Evolutionary conservation across 2,113 vertebrate genomes (phyloP), one percentile per base, ranked within the genome.

Genomic region (Apteryx owenii): DNA sequence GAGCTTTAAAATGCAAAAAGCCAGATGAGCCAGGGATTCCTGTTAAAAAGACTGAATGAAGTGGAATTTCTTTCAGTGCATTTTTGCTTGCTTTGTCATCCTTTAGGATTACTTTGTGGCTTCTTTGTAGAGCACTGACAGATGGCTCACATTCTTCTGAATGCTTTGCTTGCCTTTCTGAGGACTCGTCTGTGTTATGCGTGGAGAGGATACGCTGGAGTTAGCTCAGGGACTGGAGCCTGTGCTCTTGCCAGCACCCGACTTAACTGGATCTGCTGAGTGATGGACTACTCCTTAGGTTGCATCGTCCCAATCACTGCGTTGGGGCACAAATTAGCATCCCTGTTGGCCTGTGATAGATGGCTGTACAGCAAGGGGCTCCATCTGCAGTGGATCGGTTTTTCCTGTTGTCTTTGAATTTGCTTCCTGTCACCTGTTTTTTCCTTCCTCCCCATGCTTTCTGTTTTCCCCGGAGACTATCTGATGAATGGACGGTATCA

Each of bases 171-270:
- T n/a, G 33, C 76, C 38, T 13, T 38, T 68, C 75, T 0, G 0
- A 23, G 82, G 58, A 46, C 60, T 73, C 1, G 0, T n/a, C 22
- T 0, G 0, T 0, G 1, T 16, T 31, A 33, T 19, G 56, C 29
- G 19, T 58, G 56, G 29, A 58, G 56, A 58, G 29, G 29, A 56
- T 31, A 56, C 18, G 9, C 46, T 31, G 54, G 54, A 29, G 54
- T 31, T 56, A 31, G 54, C 29, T 33, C 46, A 48, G 46, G 7
- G 18, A 6, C 56, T 58, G 29, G 56, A 58, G 56, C 56, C 56
- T 16, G 14, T 58, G 29, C 7, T 31, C 56, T 58, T 31, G 28
- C 29, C 56, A 48, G 46, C 31, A 31, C 29, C 56, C 19, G 29
- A 58, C 29, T 33, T 58, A 58, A 58, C 56, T 58, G 56, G 16